phyloP scores from a whole-genome alignment of 2,113 vertebrate species.

The Terrapene triunguis region DNA sequence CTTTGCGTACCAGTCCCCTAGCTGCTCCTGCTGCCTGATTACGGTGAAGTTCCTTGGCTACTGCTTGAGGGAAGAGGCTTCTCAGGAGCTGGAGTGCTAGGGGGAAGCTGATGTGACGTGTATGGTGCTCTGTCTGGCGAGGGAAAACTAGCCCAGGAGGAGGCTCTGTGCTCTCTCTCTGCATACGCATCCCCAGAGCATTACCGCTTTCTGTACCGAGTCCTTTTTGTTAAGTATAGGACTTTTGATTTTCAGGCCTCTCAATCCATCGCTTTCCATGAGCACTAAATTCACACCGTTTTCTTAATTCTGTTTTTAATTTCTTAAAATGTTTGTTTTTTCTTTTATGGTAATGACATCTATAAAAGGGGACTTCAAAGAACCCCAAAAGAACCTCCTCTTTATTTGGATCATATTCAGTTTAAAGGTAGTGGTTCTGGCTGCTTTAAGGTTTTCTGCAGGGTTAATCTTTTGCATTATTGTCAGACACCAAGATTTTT shows the following conservation, averaged over 20 bases:
- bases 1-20: fast-evolving
- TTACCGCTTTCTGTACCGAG: not conserved
- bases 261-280: not conserved
- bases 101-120: fast-evolving
- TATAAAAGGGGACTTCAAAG: not conserved
- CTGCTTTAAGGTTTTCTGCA: slow-evolving; percentile 54
- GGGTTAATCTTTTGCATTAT: slow-evolving; percentile 60
- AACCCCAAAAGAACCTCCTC: slow-evolving; percentile 49
- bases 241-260: not conserved
- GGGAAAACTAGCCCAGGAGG: not conserved
- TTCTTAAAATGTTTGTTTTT: not conserved
- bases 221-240: not conserved
- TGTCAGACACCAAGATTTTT: slow-evolving; percentile 46
- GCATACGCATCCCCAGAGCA: fast-evolving
- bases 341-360: slow-evolving; percentile 48
- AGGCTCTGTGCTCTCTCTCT: not conserved
- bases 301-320: not conserved
- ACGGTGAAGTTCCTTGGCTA: fast-evolving
- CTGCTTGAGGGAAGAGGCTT: not conserved
- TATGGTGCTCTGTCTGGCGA: not conserved
- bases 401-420: slow-evolving; percentile 54
- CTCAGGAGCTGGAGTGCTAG: not conserved
- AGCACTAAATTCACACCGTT: not conserved
- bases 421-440: slow-evolving; percentile 60
- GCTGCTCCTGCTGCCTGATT: not conserved